A percentile compares a stretch with the other conserved stretches of the same genome.
phyloP scores from a whole-genome alignment of 2,113 vertebrate genomes.

The Python bivittatus region DNA sequence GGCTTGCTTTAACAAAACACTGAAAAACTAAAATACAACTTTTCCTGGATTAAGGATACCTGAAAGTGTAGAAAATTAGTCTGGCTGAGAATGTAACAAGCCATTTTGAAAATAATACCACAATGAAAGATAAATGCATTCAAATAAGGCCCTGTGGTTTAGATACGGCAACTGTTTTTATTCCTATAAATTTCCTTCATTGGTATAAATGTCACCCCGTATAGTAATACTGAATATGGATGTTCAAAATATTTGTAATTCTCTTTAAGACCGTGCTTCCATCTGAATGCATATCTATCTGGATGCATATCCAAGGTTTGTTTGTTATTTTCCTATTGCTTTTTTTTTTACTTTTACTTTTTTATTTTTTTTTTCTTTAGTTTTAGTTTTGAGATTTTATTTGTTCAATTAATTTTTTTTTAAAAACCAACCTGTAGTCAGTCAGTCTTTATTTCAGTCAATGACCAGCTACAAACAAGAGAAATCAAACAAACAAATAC shows the following conservation, averaged over 20 bases:
- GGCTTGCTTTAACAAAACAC: neutral
- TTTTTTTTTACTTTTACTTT: too few species aligned
- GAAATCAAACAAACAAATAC: too few species aligned
- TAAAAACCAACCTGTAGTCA: too few species aligned
- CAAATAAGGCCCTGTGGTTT: neutral
- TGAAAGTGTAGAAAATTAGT: neutral
- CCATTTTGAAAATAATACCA: neutral
- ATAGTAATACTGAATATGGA: neutral
- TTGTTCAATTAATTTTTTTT: neutral
- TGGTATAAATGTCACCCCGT: neutral
- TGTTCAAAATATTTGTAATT: neutral
- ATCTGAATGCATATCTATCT: neutral
- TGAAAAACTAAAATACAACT: neutral
- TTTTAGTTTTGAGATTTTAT: neutral
- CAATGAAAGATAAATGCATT: neutral
- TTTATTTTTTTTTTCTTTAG: neutral
- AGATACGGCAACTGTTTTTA: neutral
- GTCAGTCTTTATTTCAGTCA: neutral
- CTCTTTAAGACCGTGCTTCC: neutral
- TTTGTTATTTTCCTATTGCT: neutral
- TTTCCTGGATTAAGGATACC: neutral
- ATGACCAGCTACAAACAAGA: neutral
- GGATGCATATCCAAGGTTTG: neutral
- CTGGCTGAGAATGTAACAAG: neutral
- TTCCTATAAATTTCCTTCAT: neutral